Evolutionary conservation across 2,113 vertebrate species (phyloP), one percentile per base, ranked within the genome.

Genomic region (Galeopterus variegatus): DNA sequence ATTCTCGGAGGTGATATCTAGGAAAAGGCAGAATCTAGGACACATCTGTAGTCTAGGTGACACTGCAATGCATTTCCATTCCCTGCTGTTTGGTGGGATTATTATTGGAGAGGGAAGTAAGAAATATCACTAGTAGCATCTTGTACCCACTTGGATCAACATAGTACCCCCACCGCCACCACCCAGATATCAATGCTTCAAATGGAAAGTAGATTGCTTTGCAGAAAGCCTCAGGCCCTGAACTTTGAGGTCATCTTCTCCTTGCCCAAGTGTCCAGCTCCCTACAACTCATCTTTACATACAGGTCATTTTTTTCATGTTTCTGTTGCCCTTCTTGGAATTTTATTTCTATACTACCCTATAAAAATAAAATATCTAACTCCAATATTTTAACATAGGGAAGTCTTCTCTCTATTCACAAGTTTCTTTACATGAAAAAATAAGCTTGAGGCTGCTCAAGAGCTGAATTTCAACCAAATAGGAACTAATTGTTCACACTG

Each of bases 21-120:
- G 24, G 64, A 90, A 94, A 50, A 90, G 36, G 76, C 3, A 90
- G 90, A 96, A 75, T 88, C 65, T 33, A 94, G 23, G 65, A 62
- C 45, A 45, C 24, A 50, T 33, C 6, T 69, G 54, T 65, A 96
- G 31, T 14, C 36, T 31, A 73, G 65, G 5, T 76, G 67, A 67
- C 69, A 62, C 10, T 64, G 18, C 23, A 75, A 2, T 75, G 11
- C 26, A 17, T 56, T 90, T 50, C 50, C 17, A 21, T 83, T 92
- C 24, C 24, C 45, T 94, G 19, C 33, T 85, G 3, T 76, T 75
- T 77, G 56, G 33, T 56, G 72, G n/a, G 31, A 75, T 48, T 86
- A 21, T 77, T 94, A 54, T 10, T 48, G 26, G 26, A 33, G 23
- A 94, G 10, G 2, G 13, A 80, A 21, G 23, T 50, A 45, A 80